Evolutionary conservation across 2,113 vertebrate species (phyloP).

Genomic region (Hylia prasina): DNA sequence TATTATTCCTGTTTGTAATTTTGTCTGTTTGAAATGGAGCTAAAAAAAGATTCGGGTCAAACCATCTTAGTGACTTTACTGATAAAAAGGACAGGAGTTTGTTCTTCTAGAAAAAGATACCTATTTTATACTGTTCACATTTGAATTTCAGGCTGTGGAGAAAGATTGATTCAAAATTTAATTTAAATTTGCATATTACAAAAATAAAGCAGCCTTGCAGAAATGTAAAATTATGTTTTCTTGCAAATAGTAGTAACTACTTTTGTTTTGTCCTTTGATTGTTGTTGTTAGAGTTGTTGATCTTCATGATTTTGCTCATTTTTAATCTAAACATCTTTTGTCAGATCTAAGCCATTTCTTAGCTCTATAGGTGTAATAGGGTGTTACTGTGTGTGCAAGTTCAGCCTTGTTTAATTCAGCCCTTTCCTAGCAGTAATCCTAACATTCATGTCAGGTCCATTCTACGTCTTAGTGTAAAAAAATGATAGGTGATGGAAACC

Average conservation of each 20-base stretch:
- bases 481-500: background rate
- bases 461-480: slow-evolving; percentile 11
- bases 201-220: background rate
- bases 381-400: slow-evolving; percentile 33
- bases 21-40: background rate
- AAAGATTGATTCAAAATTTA: background rate
- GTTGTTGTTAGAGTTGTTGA: background rate
- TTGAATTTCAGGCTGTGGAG: background rate
- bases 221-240: background rate
- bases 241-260: background rate
- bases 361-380: background rate
- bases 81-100: background rate
- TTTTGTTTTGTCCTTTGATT: background rate
- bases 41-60: background rate
- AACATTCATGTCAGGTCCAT: slow-evolving; percentile 16
- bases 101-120: background rate
- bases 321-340: background rate
- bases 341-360: slow-evolving; percentile 19
- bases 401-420: slow-evolving; percentile 45
- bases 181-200: background rate
- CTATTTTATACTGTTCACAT: background rate
- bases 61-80: background rate
- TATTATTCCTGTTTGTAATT: background rate
- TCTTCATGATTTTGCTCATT: slow-evolving; percentile 11
- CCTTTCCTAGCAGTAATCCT: slow-evolving; percentile 32